These are phyloP conservation scores for Oxygymnocypris stewartii DNA, from an alignment of 2,113 vertebrate genomes.

Conservation along the genomic window DNA sequence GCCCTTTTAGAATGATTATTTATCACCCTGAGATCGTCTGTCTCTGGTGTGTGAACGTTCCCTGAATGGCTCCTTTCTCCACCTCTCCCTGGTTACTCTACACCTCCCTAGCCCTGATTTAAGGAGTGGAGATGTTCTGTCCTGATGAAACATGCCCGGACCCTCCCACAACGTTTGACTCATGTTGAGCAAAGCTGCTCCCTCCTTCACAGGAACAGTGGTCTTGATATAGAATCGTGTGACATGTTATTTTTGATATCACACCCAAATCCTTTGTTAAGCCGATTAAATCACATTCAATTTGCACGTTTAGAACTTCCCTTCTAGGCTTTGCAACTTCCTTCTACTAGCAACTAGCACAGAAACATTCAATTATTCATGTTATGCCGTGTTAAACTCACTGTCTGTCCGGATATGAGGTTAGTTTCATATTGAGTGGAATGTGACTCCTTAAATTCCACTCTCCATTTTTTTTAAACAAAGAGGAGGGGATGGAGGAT, in stretches of 20 bases:
- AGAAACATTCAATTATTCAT: background rate
- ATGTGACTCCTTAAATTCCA: background rate
- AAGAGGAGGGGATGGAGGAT: background rate
- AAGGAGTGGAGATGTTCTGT: conserved; percentile 38
- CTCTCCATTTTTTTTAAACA: background rate
- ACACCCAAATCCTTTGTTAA: background rate
- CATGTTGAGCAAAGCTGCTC: conserved; percentile 10
- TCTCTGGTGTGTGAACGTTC: conserved; percentile 35
- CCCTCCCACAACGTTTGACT: conserved; percentile 32
- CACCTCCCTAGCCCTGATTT: conserved; percentile 16
- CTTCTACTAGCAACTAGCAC: background rate
- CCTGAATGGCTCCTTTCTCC: conserved; percentile 41
- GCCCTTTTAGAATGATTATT: conserved; percentile 20
- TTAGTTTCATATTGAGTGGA: conserved; percentile 20
- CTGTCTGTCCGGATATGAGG: background rate
- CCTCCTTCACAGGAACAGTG: background rate
- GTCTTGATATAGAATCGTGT: background rate
- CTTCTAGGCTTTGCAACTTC: background rate
- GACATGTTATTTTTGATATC: background rate
- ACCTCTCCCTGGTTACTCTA: conserved; percentile 41
- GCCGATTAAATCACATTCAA: background rate
- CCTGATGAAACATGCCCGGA: conserved; percentile 44
- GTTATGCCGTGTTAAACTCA: background rate
- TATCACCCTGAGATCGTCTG: conserved; percentile 7
- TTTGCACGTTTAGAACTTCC: background rate